Percentiles rank a stretch among this genome's conserved stretches.
Conservation (phyloP, 2,113 vertebrate genomes). For the Syrrhaptes paradoxus region DNA sequence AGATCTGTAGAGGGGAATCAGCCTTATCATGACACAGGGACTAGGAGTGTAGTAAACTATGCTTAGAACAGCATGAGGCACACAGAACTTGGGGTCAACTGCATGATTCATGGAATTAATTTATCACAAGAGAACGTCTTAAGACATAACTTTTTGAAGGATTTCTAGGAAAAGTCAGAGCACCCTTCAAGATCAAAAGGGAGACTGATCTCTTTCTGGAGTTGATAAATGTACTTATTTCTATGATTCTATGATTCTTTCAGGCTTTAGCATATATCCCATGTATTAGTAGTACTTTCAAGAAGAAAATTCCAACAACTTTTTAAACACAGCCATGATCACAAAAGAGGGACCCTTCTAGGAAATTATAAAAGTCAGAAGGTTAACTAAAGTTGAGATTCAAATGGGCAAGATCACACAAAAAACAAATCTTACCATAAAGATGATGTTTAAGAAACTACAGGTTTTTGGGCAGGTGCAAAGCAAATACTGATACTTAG, state of each 20-base stretch:
- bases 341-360: background rate
- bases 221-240: background rate
- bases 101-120: background rate
- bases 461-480: background rate
- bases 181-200: background rate
- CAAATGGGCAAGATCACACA: background rate
- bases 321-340: background rate
- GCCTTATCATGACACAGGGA: background rate
- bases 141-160: background rate
- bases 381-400: background rate
- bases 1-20: background rate
- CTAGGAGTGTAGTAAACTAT: background rate
- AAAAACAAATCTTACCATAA: background rate
- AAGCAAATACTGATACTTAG: background rate
- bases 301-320: background rate
- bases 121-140: background rate
- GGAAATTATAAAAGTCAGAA: background rate
- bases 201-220: background rate
- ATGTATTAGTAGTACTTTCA: background rate
- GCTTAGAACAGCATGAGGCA: fast-evolving
- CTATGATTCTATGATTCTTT: background rate
- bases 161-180: background rate
- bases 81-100: background rate
- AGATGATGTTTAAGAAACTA: background rate
- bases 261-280: background rate